phyloP scores from a whole-genome alignment of 2,888 invertebrate species.

The Protophormia terraenovae region DNA sequence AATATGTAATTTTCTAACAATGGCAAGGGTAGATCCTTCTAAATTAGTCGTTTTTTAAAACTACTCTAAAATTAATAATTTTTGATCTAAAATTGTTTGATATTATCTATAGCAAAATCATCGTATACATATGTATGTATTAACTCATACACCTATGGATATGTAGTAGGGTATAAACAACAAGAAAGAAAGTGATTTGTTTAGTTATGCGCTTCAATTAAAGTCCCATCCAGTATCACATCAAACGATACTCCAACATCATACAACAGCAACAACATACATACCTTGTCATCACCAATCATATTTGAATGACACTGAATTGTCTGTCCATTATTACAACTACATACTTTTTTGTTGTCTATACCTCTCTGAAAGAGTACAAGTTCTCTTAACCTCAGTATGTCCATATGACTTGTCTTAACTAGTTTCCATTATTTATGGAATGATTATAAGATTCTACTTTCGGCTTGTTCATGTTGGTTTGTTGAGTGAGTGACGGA shows the following conservation, averaged over 20 bases:
- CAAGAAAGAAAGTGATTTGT: conserved; percentile 63
- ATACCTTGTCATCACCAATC: conserved; percentile 64
- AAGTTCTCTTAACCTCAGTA: neutral
- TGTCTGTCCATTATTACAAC: conserved; percentile 1
- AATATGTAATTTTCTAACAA: too few species aligned
- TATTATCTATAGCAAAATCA: too few species aligned
- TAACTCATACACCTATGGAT: neutral
- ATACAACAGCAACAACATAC: conserved; percentile 41
- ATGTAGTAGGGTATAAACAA: neutral
- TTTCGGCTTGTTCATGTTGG: conserved; percentile 21
- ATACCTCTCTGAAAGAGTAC: neutral
- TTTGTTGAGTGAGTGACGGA: conserved; percentile 7
- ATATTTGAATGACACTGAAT: conserved; percentile 53
- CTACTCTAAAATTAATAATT: too few species aligned
- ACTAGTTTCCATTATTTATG: conserved; percentile 48
- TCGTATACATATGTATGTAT: too few species aligned
- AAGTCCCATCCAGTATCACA: conserved; percentile 41
- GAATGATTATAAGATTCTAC: conserved; percentile 38
- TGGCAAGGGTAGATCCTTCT: too few species aligned
- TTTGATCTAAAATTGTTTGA: too few species aligned
- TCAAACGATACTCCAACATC: conserved; percentile 16
- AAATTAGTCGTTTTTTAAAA: too few species aligned
- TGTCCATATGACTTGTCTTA: conserved; percentile 1
- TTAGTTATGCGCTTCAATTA: conserved; percentile 56
- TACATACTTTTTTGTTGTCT: neutral